A percentile compares a stretch with the other conserved stretches of the same genome.
Evolutionary conservation across 2,113 vertebrate genomes (phyloP).

Genomic region (Ptyas mucosa): DNA sequence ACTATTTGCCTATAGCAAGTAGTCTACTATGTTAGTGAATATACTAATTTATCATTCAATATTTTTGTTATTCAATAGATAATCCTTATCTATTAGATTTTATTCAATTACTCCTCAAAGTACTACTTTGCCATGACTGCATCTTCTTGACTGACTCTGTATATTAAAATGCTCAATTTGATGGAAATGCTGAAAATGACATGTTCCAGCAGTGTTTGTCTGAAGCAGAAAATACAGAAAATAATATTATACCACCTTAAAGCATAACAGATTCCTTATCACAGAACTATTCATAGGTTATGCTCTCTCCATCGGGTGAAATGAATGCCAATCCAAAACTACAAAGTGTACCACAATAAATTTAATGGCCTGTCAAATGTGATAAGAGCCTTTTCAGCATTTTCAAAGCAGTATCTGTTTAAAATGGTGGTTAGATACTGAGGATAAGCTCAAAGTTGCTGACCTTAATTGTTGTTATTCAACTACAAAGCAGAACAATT

Average conservation of each 20-base stretch:
- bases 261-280: background rate
- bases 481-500: background rate
- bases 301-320: background rate
- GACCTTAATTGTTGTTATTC: background rate
- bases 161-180: background rate
- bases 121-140: background rate
- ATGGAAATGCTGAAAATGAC: background rate
- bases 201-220: background rate
- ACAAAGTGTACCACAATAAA: background rate
- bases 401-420: background rate
- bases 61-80: background rate
- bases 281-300: background rate
- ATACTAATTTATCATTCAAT: background rate
- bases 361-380: background rate
- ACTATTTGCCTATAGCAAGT: background rate
- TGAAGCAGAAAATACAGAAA: background rate
- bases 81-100: background rate
- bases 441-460: background rate
- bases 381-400: background rate
- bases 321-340: background rate
- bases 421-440: background rate
- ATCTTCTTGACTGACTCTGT: background rate
- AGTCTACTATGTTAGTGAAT: background rate
- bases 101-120: background rate
- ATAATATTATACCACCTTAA: background rate